Evolutionary conservation across 2,888 invertebrate species (phyloP).

Genomic region (Plutella xylostella): DNA sequence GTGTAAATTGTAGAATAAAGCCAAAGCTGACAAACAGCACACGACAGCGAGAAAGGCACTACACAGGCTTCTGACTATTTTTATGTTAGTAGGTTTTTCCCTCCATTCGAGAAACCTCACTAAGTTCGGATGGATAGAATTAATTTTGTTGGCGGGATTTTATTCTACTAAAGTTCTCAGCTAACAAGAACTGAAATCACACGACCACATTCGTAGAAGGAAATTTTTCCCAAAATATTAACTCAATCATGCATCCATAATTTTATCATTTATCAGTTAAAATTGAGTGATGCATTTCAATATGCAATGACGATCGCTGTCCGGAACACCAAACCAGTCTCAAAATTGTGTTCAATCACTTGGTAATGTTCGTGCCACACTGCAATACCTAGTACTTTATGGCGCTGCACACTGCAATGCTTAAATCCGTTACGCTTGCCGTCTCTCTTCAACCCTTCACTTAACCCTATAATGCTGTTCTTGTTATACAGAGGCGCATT

Average conservation of each 20-base stretch:
- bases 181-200: too few relatives aligned
- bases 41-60: background rate
- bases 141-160: too few relatives aligned
- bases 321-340: too few relatives aligned
- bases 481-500: conserved; percentile 52
- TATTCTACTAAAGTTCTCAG: too few relatives aligned
- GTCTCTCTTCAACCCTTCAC: conserved; percentile 45
- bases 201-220: too few relatives aligned
- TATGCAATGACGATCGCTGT: too few relatives aligned
- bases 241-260: too few relatives aligned
- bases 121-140: too few relatives aligned
- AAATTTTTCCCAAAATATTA: too few relatives aligned
- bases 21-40: background rate
- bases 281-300: too few relatives aligned
- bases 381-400: conserved; percentile 15
- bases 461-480: conserved; percentile 45
- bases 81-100: background rate
- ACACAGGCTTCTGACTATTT: background rate
- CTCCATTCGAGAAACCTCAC: background rate
- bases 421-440: conserved; percentile 53
- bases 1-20: background rate
- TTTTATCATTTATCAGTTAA: too few relatives aligned
- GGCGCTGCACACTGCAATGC: conserved; percentile 54
- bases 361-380: background rate
- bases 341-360: background rate